Evolutionary conservation across 2,888 invertebrate species (phyloP).

Genomic region (Drosophila atripex): DNA sequence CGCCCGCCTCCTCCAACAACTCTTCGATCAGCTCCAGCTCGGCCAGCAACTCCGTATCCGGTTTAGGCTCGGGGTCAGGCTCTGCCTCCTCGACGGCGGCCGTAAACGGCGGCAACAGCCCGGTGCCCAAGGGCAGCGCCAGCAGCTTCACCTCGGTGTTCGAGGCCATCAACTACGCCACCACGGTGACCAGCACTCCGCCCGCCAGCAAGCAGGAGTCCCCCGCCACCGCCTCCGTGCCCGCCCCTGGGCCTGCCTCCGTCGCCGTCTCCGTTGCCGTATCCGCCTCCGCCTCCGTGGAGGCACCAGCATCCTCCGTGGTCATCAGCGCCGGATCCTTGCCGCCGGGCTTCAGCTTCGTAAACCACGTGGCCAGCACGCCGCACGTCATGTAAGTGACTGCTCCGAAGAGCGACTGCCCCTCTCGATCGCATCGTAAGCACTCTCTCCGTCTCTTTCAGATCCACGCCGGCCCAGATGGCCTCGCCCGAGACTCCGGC

Average conservation of each 20-base stretch:
- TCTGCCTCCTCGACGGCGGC: constrained; percentile 78
- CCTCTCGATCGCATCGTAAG: not conserved
- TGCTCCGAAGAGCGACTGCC: constrained; percentile 34
- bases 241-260: not conserved
- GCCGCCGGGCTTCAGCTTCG: constrained; percentile 63
- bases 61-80: constrained; percentile 28
- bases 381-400: constrained; percentile 62
- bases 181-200: not conserved
- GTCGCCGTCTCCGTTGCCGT: constrained; percentile 23
- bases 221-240: not conserved
- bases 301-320: not conserved
- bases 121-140: constrained; percentile 59
- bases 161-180: constrained; percentile 64
- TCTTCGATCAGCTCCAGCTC: constrained; percentile 68
- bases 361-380: constrained; percentile 52
- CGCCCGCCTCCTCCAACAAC: constrained; percentile 81
- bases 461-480: constrained; percentile 11
- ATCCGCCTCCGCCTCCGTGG: constrained; percentile 45
- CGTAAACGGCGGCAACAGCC: constrained; percentile 80
- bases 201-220: constrained; percentile 15
- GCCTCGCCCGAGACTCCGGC: constrained; percentile 71
- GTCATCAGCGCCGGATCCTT: constrained; percentile 54
- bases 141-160: constrained; percentile 55
- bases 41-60: constrained; percentile 30
- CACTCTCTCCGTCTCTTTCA: not conserved